Base-by-base conservation (phyloP, 2,797 vertebrate genomes). In the Gallinago nigripennis region DNA sequence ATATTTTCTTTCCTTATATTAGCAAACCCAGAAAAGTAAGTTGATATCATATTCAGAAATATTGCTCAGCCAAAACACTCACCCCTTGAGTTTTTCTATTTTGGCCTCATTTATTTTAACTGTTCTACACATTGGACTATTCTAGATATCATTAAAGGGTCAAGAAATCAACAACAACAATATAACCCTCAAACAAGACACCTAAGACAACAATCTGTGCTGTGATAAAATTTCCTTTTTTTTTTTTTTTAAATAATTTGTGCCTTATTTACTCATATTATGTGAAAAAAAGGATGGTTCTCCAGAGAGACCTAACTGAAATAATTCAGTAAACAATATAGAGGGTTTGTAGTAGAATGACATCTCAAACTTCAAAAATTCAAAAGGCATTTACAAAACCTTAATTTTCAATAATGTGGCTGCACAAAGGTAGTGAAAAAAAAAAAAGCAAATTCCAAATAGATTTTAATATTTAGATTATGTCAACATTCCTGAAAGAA, bases 41-140 rank as follows among this genome's bases (percentile, higher is more conserved):
- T 5, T 80, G 16, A 1, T 65, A 48, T 31, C 48, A 16, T 20
- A 57, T 35, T 66, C 31, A 71, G 39, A 83, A 81, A 39, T 6
- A 48, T n/a, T 11, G 57, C 51, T 41, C 10, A 19, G 21, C 21
- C 33, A 72, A 64, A 93, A 50, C 4, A 69, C 35, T 31, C 1
- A 0, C 7, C 4, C 8, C 8, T 35, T 1, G 0, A 54, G 8
- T 11, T 58, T 80, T 83, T 56, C 2, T 25, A 9, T 66, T 71
- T 82, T 60, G 16, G 16, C 7, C 1, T 69, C 1, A 45, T 68
- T 79, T 81, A 46, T 60, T 89, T 56, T 50, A 83, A 17, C 13
- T 57, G 1, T 65, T 79, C 6, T 73, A 54, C 4, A 14, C 1
- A 18, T 8, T 37, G 9, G 6, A 2, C 65, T 12, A 75, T 61